Conservation (phyloP, 2,113 vertebrate genomes). For the Daubentonia madagascariensis region DNA sequence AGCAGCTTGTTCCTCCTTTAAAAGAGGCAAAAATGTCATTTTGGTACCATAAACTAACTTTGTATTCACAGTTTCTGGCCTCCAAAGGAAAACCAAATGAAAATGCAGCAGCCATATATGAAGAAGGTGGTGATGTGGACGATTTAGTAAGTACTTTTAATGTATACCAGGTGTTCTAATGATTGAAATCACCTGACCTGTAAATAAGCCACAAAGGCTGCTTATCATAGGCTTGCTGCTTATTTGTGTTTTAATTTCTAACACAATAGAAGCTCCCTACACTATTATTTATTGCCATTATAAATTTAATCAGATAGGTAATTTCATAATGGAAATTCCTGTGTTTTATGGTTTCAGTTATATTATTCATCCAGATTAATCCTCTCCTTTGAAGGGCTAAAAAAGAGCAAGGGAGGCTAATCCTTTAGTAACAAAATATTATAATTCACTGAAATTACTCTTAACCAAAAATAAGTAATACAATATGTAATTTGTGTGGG, state of each 20-base stretch:
- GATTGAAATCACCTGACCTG: background rate
- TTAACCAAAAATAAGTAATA: slow-evolving; percentile 59
- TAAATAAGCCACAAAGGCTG: background rate
- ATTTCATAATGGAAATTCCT: slow-evolving; percentile 65
- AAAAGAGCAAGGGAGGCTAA: background rate
- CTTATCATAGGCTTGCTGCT: background rate
- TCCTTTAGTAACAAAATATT: slow-evolving; percentile 53
- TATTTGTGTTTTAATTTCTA: slow-evolving; percentile 34
- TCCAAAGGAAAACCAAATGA: slow-evolving; percentile 83
- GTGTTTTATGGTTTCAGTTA: background rate
- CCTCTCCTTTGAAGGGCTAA: slow-evolving; percentile 34
- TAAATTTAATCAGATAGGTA: slow-evolving; percentile 52
- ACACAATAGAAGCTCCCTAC: background rate
- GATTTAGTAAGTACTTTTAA: slow-evolving; percentile 89
- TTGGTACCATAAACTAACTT: background rate
- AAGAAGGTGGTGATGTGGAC: slow-evolving; percentile 93
- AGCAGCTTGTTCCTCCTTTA: background rate
- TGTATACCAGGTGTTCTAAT: background rate
- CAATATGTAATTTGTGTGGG: slow-evolving; percentile 65
- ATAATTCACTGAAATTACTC: slow-evolving; percentile 65
- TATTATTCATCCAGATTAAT: slow-evolving; percentile 57
- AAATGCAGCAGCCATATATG: slow-evolving; percentile 63
- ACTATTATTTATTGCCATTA: slow-evolving; percentile 56
- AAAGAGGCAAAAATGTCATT: background rate
- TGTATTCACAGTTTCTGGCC: slow-evolving; percentile 88